phyloP scores from a whole-genome alignment of 2,888 invertebrate species.

The Temnothorax rugatulus region DNA sequence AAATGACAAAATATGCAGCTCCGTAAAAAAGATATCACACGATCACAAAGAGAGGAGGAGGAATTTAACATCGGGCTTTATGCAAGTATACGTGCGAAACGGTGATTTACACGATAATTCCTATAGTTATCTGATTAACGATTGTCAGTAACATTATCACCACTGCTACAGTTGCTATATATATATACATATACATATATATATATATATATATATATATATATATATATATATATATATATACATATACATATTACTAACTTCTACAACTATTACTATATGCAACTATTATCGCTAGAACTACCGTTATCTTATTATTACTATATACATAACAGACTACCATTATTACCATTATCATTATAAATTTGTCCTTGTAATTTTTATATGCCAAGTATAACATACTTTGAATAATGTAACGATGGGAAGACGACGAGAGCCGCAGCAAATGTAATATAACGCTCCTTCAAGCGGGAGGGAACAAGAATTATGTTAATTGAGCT shows the following conservation, averaged over 20 bases:
- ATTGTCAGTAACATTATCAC: slow-evolving; percentile 68
- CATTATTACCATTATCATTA: slow-evolving; percentile 73
- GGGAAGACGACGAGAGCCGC: slow-evolving; percentile 44
- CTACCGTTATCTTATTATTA: slow-evolving; percentile 71
- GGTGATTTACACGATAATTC: slow-evolving; percentile 49
- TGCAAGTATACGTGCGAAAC: slow-evolving; percentile 66
- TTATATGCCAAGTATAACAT: slow-evolving; percentile 82
- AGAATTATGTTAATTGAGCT: slow-evolving; percentile 74
- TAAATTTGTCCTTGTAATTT: slow-evolving; percentile 81
- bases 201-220: too few relatives aligned
- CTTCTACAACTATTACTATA: slow-evolving; percentile 33
- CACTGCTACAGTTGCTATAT: slow-evolving; percentile 65
- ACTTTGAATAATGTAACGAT: slow-evolving; percentile 75
- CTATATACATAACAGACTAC: slow-evolving; percentile 56
- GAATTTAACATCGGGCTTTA: slow-evolving; percentile 56
- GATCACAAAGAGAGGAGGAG: background rate
- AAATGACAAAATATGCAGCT: slow-evolving; percentile 40
- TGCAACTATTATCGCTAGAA: slow-evolving; percentile 59
- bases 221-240: too few relatives aligned
- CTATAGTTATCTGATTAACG: slow-evolving; percentile 70
- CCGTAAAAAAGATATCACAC: background rate
- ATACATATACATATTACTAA: slow-evolving; percentile 36
- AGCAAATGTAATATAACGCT: slow-evolving; percentile 71
- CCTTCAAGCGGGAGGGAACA: slow-evolving; percentile 43
- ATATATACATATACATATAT: too few relatives aligned